These are phyloP conservation scores for Engraulis encrasicolus DNA, from an alignment of 2,113 vertebrate genomes.

Conservation along the genomic window DNA sequence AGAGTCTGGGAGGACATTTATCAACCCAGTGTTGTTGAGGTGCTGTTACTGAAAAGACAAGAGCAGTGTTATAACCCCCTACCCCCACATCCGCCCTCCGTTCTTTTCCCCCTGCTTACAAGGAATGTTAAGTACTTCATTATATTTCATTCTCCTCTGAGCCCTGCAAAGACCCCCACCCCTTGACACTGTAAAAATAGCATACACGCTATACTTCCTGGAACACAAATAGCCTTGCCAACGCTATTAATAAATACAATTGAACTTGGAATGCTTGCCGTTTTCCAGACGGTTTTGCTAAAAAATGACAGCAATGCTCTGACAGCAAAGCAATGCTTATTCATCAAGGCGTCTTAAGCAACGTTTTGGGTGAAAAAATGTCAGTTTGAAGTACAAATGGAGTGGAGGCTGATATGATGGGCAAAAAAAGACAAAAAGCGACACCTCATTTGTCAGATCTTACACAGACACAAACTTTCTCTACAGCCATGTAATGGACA, in stretches of 20 bases:
- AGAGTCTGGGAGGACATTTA: slow-evolving; percentile 11
- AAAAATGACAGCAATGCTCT: neutral
- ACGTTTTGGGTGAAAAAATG: neutral
- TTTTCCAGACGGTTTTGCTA: neutral
- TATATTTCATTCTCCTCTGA: neutral
- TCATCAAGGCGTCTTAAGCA: neutral
- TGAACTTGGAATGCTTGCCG: slow-evolving; percentile 60
- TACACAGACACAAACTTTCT: neutral
- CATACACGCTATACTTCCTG: slow-evolving; percentile 61
- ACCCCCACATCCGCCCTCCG: neutral
- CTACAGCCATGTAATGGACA: neutral
- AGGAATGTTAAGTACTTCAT: slow-evolving; percentile 17
- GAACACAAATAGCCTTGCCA: slow-evolving; percentile 67
- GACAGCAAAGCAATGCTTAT: neutral
- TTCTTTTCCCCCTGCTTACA: neutral
- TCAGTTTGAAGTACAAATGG: neutral
- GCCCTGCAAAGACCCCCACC: neutral
- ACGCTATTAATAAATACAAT: slow-evolving; percentile 67
- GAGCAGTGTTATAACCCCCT: neutral
- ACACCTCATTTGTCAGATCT: neutral
- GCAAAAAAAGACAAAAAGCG: neutral
- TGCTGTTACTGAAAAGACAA: neutral
- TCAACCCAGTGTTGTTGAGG: slow-evolving; percentile 8
- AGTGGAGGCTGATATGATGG: neutral
- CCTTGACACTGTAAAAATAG: slow-evolving; percentile 54